Percentiles rank a stretch among this genome's conserved stretches.
phyloP scores from a whole-genome alignment of 2,888 invertebrate genomes.

The Rhogogaster chlorosoma region DNA sequence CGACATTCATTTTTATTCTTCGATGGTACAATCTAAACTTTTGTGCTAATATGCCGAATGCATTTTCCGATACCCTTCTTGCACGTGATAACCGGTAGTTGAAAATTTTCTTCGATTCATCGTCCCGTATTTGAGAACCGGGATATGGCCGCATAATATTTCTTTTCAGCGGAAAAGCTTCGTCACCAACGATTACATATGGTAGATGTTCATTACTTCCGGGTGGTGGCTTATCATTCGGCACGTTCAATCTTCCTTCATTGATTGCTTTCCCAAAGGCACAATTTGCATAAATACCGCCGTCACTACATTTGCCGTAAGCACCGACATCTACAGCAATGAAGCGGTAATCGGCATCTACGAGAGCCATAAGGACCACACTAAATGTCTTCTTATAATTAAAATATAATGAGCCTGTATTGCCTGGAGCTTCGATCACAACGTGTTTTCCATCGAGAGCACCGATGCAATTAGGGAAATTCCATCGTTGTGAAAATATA shows the following conservation, averaged over 20 bases:
- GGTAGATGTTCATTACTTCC: neutral
- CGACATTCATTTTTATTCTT: neutral
- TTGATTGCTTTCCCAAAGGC: conserved; percentile 35
- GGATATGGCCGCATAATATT: neutral
- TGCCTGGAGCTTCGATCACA: conserved; percentile 39
- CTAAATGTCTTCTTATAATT: conserved; percentile 55
- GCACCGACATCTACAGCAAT: conserved; percentile 19
- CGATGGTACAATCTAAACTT: neutral
- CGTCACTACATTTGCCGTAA: conserved; percentile 31
- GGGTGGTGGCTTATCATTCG: neutral
- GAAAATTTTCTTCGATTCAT: neutral
- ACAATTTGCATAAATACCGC: conserved; percentile 6
- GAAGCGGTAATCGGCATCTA: conserved; percentile 45
- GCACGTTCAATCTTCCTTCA: neutral
- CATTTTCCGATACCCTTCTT: neutral
- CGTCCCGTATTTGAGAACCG: neutral
- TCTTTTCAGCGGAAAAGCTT: neutral
- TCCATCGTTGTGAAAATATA: neutral
- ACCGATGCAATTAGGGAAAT: conserved; percentile 38
- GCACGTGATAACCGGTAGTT: neutral
- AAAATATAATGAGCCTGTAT: conserved; percentile 51
- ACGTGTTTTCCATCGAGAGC: conserved; percentile 55
- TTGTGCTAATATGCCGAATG: neutral
- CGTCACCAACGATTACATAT: neutral
- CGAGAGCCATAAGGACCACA: conserved; percentile 51